Conservation (phyloP, 2,797 vertebrate genomes). For the Argyrosomus regius region DNA sequence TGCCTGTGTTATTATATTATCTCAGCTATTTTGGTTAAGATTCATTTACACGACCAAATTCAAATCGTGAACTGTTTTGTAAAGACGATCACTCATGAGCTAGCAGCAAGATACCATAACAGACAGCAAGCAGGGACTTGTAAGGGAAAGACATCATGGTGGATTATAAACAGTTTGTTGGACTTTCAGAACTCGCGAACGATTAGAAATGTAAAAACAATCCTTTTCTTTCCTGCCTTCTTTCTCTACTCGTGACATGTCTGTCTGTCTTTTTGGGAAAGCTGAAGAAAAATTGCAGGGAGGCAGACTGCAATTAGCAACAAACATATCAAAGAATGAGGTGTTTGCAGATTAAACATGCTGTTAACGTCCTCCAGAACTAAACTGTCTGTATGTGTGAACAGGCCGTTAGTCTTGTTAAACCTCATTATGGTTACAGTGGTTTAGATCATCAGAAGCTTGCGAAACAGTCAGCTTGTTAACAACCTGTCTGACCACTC, state of each 20-base stretch:
- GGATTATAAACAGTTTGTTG: slow-evolving; percentile 52
- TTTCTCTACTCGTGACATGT: background rate
- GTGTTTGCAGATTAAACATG: slow-evolving; percentile 31
- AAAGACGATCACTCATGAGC: slow-evolving; percentile 27
- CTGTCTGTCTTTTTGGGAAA: slow-evolving; percentile 4
- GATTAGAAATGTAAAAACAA: slow-evolving; percentile 3
- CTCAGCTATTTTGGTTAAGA: slow-evolving; percentile 14
- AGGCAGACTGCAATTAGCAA: slow-evolving; percentile 11
- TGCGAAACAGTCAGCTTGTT: slow-evolving; percentile 1
- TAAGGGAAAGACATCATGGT: slow-evolving; percentile 63
- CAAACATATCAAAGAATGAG: slow-evolving; percentile 25
- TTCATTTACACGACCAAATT: slow-evolving; percentile 6
- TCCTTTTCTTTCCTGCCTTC: slow-evolving; percentile 4
- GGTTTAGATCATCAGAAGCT: background rate
- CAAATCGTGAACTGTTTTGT: slow-evolving; percentile 16
- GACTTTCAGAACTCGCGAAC: slow-evolving; percentile 17
- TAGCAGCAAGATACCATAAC: slow-evolving; percentile 48
- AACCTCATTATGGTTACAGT: background rate
- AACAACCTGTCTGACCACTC: background rate
- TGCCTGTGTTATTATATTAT: slow-evolving; percentile 35
- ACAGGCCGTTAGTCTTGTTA: background rate
- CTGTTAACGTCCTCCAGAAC: background rate
- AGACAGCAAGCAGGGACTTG: slow-evolving; percentile 66
- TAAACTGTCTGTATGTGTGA: background rate
- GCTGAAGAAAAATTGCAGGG: background rate